A percentile compares a stretch with the other conserved stretches of the same genome.
Evolutionary conservation across 92 coral and sea anemone genomes (phyloP).

Genomic region (Pocillopora meandrina): DNA sequence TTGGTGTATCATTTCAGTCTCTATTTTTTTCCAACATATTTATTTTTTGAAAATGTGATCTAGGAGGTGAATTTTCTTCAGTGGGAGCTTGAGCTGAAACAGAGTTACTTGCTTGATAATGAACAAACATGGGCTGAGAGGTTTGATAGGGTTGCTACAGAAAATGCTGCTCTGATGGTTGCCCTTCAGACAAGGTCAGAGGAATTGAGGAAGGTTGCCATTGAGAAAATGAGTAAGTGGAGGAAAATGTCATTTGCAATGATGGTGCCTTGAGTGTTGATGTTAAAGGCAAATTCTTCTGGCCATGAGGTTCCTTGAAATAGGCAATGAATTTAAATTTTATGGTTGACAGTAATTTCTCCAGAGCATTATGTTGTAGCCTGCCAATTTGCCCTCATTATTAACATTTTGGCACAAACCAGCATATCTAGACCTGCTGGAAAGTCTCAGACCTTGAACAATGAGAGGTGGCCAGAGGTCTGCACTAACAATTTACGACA

Average conservation of each 20-base stretch:
- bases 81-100: slow-evolving; percentile 88
- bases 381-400: too few relatives aligned
- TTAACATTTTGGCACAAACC: too few relatives aligned
- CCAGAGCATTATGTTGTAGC: too few relatives aligned
- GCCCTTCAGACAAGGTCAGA: slow-evolving; percentile 82
- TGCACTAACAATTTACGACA: too few relatives aligned
- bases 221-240: slow-evolving; percentile 78
- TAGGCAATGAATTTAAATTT: not conserved
- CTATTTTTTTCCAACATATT: not conserved
- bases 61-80: slow-evolving; percentile 89
- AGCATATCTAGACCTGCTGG: too few relatives aligned
- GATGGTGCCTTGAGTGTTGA: not conserved
- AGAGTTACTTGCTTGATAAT: slow-evolving; percentile 86
- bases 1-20: not conserved
- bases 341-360: not conserved
- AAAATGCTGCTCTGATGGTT: slow-evolving; percentile 84
- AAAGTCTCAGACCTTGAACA: too few relatives aligned
- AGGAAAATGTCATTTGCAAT: not conserved
- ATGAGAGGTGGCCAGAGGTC: too few relatives aligned
- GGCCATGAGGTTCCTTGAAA: too few relatives aligned
- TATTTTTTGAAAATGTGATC: not conserved
- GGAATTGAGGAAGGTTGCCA: slow-evolving; percentile 75
- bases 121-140: slow-evolving; percentile 95
- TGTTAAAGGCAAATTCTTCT: too few relatives aligned
- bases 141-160: slow-evolving; percentile 88